Base-by-base conservation (phyloP, 2,888 invertebrate species). In the Peribatodes rhomboidaria region DNA sequence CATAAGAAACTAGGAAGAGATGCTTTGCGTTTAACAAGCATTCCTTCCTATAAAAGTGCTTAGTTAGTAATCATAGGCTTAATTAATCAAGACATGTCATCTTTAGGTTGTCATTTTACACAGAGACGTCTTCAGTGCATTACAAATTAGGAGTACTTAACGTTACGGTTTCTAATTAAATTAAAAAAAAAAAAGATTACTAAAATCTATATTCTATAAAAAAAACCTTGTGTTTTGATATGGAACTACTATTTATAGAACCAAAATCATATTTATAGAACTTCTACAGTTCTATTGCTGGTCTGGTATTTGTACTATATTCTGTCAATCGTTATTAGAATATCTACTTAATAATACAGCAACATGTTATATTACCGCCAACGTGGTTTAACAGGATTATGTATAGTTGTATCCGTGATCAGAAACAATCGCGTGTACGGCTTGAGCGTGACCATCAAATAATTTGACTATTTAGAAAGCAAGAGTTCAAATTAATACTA, bases 381-480 rank as follows among this genome's bases (percentile, higher is more conserved):
- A 33, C 53, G 9, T 54, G 20, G 41, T 54, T 50, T 20, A 59
- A 33, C 18, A 63, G 61, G 47, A 67, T 49, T 22, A 47, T 9
- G 16, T 50, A 65, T 65, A 71, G n/a, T n/a, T n/a, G n/a, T n/a
- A n/a, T n/a, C n/a, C 35, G 22, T 37, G 47, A 37, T 59, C 33
- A 42, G 14, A 52, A 47, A 39, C 37, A 9, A 66, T 73, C 60
- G 70, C 70, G 69, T 73, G 72, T 54, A 47, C 9, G 61, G 42
- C 50, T 37, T 63, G 57, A 67, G 70, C 69, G 67, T 68, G 65
- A 62, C 52, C 64, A 70, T 58, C 60, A 62, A 65, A 66, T 68
- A 67, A 71, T 71, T 71, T 65, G 56, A 56, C 70, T 73, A 76
- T 79, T 82, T 84, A 80, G 86, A 88, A 88, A 88, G 87, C 82